A percentile compares a stretch with the other conserved stretches of the same genome.
Conservation (phyloP, 1,140 invertebrate species). For the Centruroides vittatus region DNA sequence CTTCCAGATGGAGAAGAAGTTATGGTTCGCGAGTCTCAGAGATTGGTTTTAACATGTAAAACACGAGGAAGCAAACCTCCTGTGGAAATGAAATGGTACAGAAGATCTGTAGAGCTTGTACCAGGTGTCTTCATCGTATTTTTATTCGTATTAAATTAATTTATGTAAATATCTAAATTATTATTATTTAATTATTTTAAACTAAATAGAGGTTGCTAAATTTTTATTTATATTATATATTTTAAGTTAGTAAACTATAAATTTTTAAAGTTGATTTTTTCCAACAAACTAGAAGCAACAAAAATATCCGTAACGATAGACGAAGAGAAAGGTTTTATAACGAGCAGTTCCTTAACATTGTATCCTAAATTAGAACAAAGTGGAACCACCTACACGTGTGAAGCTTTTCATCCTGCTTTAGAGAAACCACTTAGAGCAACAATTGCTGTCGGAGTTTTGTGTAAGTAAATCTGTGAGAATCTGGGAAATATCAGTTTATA, state of each 20-base stretch:
- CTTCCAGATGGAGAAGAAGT: constrained; percentile 56
- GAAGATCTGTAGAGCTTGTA: constrained; percentile 21
- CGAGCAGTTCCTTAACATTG: constrained; percentile 44
- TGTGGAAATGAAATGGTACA: constrained; percentile 72
- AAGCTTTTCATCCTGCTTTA: constrained; percentile 71
- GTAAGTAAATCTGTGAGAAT: constrained; percentile 43
- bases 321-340: constrained; percentile 30
- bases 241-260: too few relatives aligned
- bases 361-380: constrained; percentile 66
- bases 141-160: too few relatives aligned
- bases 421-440: constrained; percentile 50
- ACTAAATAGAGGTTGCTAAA: too few relatives aligned
- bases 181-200: too few relatives aligned
- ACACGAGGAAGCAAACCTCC: constrained; percentile 74
- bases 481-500: too few relatives aligned
- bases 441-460: constrained; percentile 75
- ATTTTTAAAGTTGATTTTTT: too few relatives aligned
- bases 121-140: neutral
- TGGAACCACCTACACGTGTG: constrained; percentile 83
- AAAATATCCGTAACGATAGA: constrained; percentile 7
- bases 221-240: too few relatives aligned
- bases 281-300: constrained; percentile 3
- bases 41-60: constrained; percentile 60
- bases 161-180: too few relatives aligned
- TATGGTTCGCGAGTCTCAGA: constrained; percentile 67